Conservation (phyloP, 2,797 vertebrate genomes). For the Pempheris klunzingeri region DNA sequence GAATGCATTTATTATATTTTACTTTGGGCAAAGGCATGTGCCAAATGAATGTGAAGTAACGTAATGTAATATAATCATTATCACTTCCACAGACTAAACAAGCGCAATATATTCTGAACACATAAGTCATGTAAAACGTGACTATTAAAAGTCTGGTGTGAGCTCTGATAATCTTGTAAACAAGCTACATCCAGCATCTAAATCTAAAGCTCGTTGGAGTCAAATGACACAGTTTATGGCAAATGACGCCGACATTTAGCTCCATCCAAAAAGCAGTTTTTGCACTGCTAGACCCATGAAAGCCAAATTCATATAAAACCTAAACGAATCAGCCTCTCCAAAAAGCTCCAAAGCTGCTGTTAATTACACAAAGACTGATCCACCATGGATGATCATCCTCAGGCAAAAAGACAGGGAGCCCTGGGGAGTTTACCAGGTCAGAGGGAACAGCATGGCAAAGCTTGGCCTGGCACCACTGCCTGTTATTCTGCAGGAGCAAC, state of each 20-base stretch:
- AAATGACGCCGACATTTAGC: slow-evolving; percentile 28
- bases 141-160: slow-evolving; percentile 22
- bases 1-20: background rate
- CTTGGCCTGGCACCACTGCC: slow-evolving; percentile 41
- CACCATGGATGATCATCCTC: slow-evolving; percentile 54
- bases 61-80: slow-evolving; percentile 4
- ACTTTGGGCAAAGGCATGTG: slow-evolving; percentile 20
- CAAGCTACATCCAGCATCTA: slow-evolving; percentile 15
- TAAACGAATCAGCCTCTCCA: slow-evolving; percentile 25
- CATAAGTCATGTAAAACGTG: slow-evolving; percentile 23
- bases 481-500: slow-evolving; percentile 49
- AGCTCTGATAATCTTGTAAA: slow-evolving; percentile 34
- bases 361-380: slow-evolving; percentile 66
- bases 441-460: slow-evolving; percentile 42
- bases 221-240: slow-evolving; percentile 25
- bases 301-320: slow-evolving; percentile 44
- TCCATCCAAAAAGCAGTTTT: slow-evolving; percentile 16
- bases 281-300: slow-evolving; percentile 22
- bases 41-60: slow-evolving; percentile 4
- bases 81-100: slow-evolving; percentile 3
- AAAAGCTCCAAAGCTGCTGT: slow-evolving; percentile 50
- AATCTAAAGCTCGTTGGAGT: slow-evolving; percentile 44
- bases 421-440: slow-evolving; percentile 56
- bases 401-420: slow-evolving; percentile 34
- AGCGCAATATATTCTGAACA: slow-evolving; percentile 8